Percentiles rank a stretch among this genome's conserved stretches.
Conservation (phyloP, 2,113 vertebrate genomes). For the Thomomys bottae region DNA sequence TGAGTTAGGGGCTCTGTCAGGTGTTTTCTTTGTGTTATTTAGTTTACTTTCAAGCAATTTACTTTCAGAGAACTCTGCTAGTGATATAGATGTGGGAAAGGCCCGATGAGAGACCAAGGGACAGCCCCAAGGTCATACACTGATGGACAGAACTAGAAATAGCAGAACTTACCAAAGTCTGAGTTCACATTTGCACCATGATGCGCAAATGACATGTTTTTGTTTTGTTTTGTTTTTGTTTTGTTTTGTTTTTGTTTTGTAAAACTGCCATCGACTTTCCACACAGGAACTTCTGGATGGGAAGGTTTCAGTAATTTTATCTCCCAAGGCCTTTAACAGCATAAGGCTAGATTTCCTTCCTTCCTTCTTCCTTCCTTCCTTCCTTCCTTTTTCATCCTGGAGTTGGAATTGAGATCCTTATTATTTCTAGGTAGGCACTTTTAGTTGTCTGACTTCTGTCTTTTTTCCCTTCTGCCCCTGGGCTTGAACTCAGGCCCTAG, state of each 20-base stretch:
- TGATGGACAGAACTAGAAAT: not conserved
- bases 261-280: not conserved
- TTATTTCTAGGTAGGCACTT: not conserved
- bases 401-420: too few species aligned
- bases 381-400: too few species aligned
- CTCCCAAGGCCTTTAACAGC: not conserved
- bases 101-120: not conserved
- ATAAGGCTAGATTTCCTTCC: not conserved
- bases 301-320: not conserved
- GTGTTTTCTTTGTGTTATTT: not conserved
- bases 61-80: not conserved
- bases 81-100: not conserved
- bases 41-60: not conserved
- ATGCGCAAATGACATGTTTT: not conserved
- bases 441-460: not conserved
- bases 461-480: too few species aligned
- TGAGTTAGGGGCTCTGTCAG: not conserved
- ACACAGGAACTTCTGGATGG: not conserved
- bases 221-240: not conserved
- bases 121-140: not conserved
- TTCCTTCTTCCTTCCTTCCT: too few species aligned
- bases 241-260: not conserved
- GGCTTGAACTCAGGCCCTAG: too few species aligned
- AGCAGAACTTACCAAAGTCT: not conserved
- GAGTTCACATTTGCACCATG: not conserved